These are phyloP conservation scores for Chionoecetes opilio DNA, from an alignment of 1,140 invertebrate species.

Conservation along the genomic window DNA sequence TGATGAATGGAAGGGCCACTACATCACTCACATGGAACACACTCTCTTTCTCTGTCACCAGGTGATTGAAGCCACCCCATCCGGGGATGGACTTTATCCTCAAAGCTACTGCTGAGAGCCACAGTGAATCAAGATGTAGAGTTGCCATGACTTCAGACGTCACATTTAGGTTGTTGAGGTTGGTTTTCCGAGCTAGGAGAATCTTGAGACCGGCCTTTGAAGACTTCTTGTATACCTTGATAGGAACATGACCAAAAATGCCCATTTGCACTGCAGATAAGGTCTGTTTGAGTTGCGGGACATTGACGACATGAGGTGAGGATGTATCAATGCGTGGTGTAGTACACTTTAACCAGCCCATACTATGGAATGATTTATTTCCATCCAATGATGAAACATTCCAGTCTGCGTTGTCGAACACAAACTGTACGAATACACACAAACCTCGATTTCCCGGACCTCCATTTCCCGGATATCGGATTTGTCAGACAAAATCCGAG, in stretches of 20 bases:
- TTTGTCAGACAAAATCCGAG: too few species aligned
- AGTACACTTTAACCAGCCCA: too few species aligned
- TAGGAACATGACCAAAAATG: constrained; percentile 21
- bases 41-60: background rate
- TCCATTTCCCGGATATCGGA: too few species aligned
- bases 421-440: constrained; percentile 49
- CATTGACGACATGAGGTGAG: too few species aligned
- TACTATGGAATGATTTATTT: too few species aligned
- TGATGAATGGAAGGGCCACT: background rate
- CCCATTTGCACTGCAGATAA: background rate
- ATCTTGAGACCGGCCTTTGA: background rate
- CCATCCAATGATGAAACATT: too few species aligned
- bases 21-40: background rate
- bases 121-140: too few species aligned
- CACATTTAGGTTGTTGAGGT: background rate
- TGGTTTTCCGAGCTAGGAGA: too few species aligned
- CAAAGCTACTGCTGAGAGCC: too few species aligned
- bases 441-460: too few species aligned
- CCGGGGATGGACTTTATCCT: background rate
- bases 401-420: too few species aligned
- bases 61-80: background rate
- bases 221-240: background rate
- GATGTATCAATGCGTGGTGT: too few species aligned
- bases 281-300: background rate
- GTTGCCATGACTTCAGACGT: background rate